phyloP scores from a whole-genome alignment of 2,797 vertebrate genomes.

The Xiphophorus birchmanni region DNA sequence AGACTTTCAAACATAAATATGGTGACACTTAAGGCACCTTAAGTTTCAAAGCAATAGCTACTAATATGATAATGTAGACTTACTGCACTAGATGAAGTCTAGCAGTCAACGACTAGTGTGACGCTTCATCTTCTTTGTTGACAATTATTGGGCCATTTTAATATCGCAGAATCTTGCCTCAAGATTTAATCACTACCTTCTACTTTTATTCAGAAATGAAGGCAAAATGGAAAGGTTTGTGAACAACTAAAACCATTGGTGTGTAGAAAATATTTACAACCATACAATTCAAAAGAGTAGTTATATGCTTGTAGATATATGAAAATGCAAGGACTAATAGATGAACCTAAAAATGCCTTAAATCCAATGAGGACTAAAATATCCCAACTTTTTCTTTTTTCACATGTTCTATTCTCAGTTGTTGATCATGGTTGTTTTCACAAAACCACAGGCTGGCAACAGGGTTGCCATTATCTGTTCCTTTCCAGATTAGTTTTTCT shows the following conservation, averaged over 20 bases:
- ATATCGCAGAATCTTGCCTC: neutral
- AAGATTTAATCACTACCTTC: neutral
- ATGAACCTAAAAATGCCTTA: neutral
- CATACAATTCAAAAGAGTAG: neutral
- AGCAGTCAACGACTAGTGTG: neutral
- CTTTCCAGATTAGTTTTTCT: conserved; percentile 39
- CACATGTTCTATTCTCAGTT: conserved; percentile 7
- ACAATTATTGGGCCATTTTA: neutral
- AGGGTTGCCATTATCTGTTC: conserved; percentile 24
- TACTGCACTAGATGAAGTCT: neutral
- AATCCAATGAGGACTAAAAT: neutral
- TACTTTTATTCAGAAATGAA: neutral
- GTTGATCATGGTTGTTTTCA: conserved; percentile 24
- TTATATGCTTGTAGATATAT: neutral
- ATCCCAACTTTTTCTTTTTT: conserved; percentile 3
- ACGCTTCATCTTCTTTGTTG: neutral
- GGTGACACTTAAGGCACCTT: neutral
- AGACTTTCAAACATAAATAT: neutral
- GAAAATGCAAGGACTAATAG: neutral
- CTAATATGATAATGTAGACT: neutral
- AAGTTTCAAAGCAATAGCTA: neutral
- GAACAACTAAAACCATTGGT: neutral
- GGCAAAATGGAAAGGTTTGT: neutral
- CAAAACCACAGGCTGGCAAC: conserved; percentile 20
- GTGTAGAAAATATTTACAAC: neutral